Evolutionary conservation across 2,888 invertebrate genomes (phyloP), one percentile per base, ranked within the genome.

Genomic region (Salticus scenicus): DNA sequence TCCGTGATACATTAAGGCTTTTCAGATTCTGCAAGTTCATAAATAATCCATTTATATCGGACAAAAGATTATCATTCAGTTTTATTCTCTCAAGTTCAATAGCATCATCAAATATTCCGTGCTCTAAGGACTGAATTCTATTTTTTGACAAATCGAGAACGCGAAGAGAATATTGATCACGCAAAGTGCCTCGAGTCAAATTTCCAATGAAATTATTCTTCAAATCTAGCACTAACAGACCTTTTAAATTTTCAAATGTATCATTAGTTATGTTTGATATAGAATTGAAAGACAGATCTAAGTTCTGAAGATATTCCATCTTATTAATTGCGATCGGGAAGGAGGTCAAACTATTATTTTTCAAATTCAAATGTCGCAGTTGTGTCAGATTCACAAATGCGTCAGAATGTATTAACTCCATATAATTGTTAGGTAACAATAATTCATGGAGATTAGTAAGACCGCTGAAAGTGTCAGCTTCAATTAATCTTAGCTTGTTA

Each of bases 1-100:
- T 97, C 92, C 97, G 96, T 89, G 96, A 96, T 90, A 97, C 95
- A 92, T 97, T 97, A 75, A 97, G 92, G 96, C 96, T 97, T 90
- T 96, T 93, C 89, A 97, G 92, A 90, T 95, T 95, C 17, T 95
- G 94, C 90, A 96, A 94, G 91, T 96, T 95, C 89, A 94, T 94
- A 91, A 97, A 97, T 88, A 97, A 92, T 51, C 95, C 95, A 90
- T 95, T 95, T 88, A 97, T 94, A 91, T 96, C 95, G 79, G 94
- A 94, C 86, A 98, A 92, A 88, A 94, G 93, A 92, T 98, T 98
- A 83, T 95, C 95, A 91, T 97, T 97, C 88, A 98, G 92, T 88
- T 97, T 93, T 88, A 97, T 94, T 12, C 97, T 96, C 92, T 97
- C 96, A 87, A 97, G 93, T 90, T 94, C 95, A 20, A 87, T 81